A percentile compares a stretch with the other conserved stretches of the same genome.
These are phyloP conservation scores for Salvelinus fontinalis DNA, from an alignment of 2,113 vertebrate species.

Conservation along the genomic window DNA sequence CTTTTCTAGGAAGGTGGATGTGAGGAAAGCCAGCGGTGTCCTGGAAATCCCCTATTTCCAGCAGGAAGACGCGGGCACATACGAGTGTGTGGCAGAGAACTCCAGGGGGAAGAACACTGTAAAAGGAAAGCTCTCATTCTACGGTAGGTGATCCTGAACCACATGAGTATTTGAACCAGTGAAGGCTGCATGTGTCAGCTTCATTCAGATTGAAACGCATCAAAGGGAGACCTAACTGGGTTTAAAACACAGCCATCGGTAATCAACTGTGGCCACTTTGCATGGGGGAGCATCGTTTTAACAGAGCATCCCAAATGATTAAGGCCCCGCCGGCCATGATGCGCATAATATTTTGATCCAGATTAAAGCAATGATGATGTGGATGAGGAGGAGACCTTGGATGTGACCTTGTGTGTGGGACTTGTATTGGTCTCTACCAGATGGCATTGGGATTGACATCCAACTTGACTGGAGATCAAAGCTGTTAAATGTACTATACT, in stretches of 20 bases:
- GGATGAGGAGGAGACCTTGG: slow-evolving; percentile 67
- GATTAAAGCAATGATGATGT: slow-evolving; percentile 66
- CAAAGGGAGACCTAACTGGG: slow-evolving; percentile 35
- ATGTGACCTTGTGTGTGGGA: slow-evolving; percentile 64
- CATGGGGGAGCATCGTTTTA: slow-evolving; percentile 50
- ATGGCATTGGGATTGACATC: slow-evolving; percentile 71
- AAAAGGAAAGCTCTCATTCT: slow-evolving; percentile 91
- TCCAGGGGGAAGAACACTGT: slow-evolving; percentile 89
- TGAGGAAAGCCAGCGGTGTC: slow-evolving; percentile 84
- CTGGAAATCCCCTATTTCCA: slow-evolving; percentile 97
- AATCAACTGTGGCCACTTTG: slow-evolving; percentile 28
- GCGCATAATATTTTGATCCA: slow-evolving; percentile 76
- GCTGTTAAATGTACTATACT: slow-evolving; percentile 65
- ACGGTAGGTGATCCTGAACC: slow-evolving; percentile 78
- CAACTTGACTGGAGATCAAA: slow-evolving; percentile 67
- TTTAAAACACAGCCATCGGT: slow-evolving; percentile 21
- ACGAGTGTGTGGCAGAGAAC: slow-evolving; percentile 94
- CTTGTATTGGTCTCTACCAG: slow-evolving; percentile 64
- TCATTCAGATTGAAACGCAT: slow-evolving; percentile 51
- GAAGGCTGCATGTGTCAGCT: slow-evolving; percentile 58
- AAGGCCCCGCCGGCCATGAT: slow-evolving; percentile 66
- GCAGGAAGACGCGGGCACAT: slow-evolving; percentile 88
- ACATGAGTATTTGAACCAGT: slow-evolving; percentile 66
- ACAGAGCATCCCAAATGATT: slow-evolving; percentile 69
- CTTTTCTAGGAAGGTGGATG: slow-evolving; percentile 87